A percentile compares a stretch with the other conserved stretches of the same genome.
These are phyloP conservation scores for Paralichthys olivaceus DNA, from an alignment of 2,113 vertebrate genomes.

Conservation along the genomic window DNA sequence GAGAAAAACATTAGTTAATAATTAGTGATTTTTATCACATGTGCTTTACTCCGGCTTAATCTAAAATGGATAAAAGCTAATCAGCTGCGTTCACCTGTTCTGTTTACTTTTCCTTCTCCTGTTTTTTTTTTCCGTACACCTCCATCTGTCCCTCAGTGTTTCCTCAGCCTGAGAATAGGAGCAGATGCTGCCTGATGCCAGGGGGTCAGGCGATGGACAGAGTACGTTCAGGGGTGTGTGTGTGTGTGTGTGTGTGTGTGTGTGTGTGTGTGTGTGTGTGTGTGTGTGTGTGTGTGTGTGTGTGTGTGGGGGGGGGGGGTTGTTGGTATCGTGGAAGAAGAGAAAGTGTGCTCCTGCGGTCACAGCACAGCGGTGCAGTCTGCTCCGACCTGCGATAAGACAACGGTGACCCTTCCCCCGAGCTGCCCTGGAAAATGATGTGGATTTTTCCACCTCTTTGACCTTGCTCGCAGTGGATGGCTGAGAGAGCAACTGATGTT, in stretches of 20 bases:
- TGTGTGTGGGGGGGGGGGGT: slow-evolving; percentile 26
- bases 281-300: not conserved
- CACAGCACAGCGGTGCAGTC: slow-evolving; percentile 42
- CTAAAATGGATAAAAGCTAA: slow-evolving; percentile 62
- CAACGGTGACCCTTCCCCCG: slow-evolving; percentile 50
- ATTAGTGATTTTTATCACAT: slow-evolving; percentile 26
- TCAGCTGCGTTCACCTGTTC: slow-evolving; percentile 48
- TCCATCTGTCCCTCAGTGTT: slow-evolving; percentile 56
- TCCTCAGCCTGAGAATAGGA: slow-evolving; percentile 64
- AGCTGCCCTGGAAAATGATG: slow-evolving; percentile 25
- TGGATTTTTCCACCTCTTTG: slow-evolving; percentile 58
- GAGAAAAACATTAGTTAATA: slow-evolving; percentile 43
- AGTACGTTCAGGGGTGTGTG: not conserved
- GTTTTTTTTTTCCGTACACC: slow-evolving; percentile 53
- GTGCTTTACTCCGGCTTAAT: slow-evolving; percentile 37
- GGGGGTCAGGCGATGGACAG: slow-evolving; percentile 44
- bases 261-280: slow-evolving; percentile 12
- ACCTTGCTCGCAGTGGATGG: slow-evolving; percentile 24
- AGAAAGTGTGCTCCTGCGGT: slow-evolving; percentile 48
- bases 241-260: slow-evolving; percentile 14
- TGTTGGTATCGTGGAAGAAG: not conserved
- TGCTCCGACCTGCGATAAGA: slow-evolving; percentile 72
- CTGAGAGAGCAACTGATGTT: slow-evolving; percentile 48
- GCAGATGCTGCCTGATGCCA: slow-evolving; percentile 72
- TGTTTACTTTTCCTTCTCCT: slow-evolving; percentile 77